Conservation (phyloP, 2,113 vertebrate species). For the Chaenogobius annularis region DNA sequence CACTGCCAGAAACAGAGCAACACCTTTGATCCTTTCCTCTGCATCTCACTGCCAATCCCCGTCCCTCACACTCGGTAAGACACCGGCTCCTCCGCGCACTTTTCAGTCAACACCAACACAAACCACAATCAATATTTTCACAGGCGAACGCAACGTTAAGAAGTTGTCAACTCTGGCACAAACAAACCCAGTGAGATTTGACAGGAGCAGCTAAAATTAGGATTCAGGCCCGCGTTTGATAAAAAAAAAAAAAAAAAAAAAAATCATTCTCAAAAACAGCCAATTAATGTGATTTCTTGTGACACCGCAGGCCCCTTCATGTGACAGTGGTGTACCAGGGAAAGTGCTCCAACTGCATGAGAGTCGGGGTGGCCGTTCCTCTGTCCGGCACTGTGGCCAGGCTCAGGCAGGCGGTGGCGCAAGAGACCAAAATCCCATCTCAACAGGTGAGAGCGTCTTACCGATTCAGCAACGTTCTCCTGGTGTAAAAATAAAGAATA, state of each 20-base stretch:
- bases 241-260: no score
- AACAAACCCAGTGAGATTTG: conserved; percentile 18
- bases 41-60: conserved; percentile 97
- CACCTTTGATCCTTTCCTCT: conserved; percentile 97
- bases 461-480: no score
- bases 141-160: conserved; percentile 20
- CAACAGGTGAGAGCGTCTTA: conserved; percentile 82
- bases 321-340: conserved; percentile 97
- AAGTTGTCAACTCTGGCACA: conserved; percentile 16
- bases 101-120: conserved; percentile 24
- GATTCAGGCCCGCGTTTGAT: conserved; percentile 26
- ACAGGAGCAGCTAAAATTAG: conserved; percentile 60
- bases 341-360: conserved; percentile 97
- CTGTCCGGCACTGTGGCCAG: conserved; percentile 88
- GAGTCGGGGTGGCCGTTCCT: conserved; percentile 93
- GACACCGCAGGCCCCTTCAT: conserved; percentile 85
- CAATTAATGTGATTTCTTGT: conserved; percentile 21
- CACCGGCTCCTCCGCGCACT: no score
- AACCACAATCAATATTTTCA: conserved; percentile 14
- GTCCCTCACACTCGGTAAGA: conserved; percentile 93
- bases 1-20: conserved; percentile 99
- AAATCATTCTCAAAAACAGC: conserved; percentile 32
- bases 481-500: no score
- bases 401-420: conserved; percentile 89
- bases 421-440: conserved; percentile 94